Conservation (phyloP, 1,140 invertebrate species). For the Rhopalosiphum padi region DNA sequence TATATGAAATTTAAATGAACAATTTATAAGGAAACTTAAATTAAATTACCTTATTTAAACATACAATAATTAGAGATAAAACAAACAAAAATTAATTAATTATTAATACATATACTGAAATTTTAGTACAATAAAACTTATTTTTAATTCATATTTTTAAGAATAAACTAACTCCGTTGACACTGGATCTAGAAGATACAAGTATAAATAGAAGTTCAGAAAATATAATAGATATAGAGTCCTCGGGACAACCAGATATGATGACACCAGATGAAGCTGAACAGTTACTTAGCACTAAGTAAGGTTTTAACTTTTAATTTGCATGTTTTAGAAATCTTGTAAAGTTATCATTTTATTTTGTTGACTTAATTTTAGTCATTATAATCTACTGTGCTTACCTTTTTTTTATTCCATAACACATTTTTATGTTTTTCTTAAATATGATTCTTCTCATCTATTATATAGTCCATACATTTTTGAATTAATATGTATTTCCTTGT, state of each 20-base stretch:
- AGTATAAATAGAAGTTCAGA: slow-evolving; percentile 33
- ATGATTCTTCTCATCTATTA: neutral
- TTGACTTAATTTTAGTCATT: neutral
- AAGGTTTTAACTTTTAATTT: slow-evolving; percentile 41
- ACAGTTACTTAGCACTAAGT: slow-evolving; percentile 81
- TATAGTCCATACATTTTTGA: neutral
- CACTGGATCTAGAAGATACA: neutral
- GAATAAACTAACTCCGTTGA: slow-evolving; percentile 1
- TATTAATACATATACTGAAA: neutral
- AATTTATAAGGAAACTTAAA: too few species aligned
- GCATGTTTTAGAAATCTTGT: neutral
- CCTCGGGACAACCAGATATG: slow-evolving; percentile 67
- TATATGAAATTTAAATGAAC: too few species aligned
- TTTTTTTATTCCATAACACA: too few species aligned
- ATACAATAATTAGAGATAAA: neutral
- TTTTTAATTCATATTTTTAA: neutral
- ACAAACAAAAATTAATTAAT: too few species aligned
- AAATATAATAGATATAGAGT: slow-evolving; percentile 34
- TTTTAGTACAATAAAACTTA: neutral
- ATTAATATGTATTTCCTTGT: neutral
- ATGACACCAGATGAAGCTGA: slow-evolving; percentile 88
- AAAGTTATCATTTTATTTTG: neutral
- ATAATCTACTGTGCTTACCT: too few species aligned
- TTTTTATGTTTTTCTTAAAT: neutral
- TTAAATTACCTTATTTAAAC: too few species aligned